A percentile compares a stretch with the other conserved stretches of the same genome.
These are phyloP conservation scores for Actenoides hombroni DNA, from an alignment of 2,113 vertebrate genomes.

Conservation along the genomic window DNA sequence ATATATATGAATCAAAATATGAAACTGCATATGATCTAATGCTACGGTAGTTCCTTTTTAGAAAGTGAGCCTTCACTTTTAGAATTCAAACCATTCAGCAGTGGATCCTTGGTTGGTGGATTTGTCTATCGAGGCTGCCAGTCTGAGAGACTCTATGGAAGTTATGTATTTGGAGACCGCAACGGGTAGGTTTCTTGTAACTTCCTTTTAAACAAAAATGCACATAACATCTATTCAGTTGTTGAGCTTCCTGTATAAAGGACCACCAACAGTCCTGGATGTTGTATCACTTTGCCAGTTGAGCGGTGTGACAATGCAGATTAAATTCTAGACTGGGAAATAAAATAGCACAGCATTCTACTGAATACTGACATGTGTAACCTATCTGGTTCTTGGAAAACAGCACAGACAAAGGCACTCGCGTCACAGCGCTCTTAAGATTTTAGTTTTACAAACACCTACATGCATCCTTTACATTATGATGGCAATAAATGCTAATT, in stretches of 20 bases:
- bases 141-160: slow-evolving; percentile 93
- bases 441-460: not conserved
- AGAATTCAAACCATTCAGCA: slow-evolving; percentile 91
- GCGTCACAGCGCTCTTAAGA: not conserved
- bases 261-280: not conserved
- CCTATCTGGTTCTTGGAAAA: not conserved
- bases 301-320: not conserved
- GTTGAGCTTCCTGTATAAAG: not conserved
- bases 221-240: not conserved
- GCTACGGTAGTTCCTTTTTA: slow-evolving; percentile 72
- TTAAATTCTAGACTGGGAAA: not conserved
- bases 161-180: slow-evolving; percentile 93
- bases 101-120: slow-evolving; percentile 88
- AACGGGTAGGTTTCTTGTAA: slow-evolving; percentile 82
- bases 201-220: not conserved
- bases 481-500: not conserved
- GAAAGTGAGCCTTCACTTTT: slow-evolving; percentile 93
- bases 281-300: not conserved
- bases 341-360: not conserved
- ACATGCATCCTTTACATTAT: not conserved
- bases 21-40: slow-evolving; percentile 64
- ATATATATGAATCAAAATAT: not conserved
- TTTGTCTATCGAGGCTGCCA: slow-evolving; percentile 98
- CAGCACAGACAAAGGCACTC: not conserved
- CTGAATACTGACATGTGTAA: not conserved